Percentiles rank a stretch among this genome's conserved stretches.
Evolutionary conservation across 1,140 invertebrate species (phyloP).

Genomic region (Psilanteris sp.): DNA sequence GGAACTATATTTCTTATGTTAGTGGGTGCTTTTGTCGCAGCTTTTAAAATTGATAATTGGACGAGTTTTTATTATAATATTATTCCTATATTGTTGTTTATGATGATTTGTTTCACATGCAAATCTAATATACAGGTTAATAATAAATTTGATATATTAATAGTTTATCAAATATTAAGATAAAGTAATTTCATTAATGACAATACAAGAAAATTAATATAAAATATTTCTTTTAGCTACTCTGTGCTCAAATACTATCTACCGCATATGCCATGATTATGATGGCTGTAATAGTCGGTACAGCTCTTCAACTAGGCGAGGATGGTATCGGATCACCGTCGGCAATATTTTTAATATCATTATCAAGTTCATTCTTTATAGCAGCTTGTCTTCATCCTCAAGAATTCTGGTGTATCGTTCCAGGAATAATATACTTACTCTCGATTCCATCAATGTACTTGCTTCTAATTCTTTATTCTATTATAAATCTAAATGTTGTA

Average conservation of each 20-base stretch:
- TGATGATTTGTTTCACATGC: slow-evolving; percentile 95
- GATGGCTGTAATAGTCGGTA: slow-evolving; percentile 99
- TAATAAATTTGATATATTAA: no score
- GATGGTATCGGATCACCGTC: slow-evolving; percentile 96
- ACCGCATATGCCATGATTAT: slow-evolving; percentile 98
- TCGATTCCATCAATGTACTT: slow-evolving; percentile 99
- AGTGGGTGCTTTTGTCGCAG: slow-evolving; percentile 92
- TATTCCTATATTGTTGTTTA: slow-evolving; percentile 89
- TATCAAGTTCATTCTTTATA: slow-evolving; percentile 96
- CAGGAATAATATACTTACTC: slow-evolving; percentile 95
- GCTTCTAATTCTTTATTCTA: slow-evolving; percentile 96
- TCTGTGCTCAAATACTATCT: slow-evolving; percentile 96
- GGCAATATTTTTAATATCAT: slow-evolving; percentile 96
- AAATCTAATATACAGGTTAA: slow-evolving; percentile 94
- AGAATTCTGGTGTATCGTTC: slow-evolving; percentile 98
- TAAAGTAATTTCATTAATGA: no score
- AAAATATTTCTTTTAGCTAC: no score
- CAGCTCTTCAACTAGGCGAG: slow-evolving; percentile 96
- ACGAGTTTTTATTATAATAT: slow-evolving; percentile 90
- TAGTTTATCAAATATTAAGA: no score
- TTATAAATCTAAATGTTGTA: slow-evolving; percentile 98
- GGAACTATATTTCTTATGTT: slow-evolving; percentile 96
- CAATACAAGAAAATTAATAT: no score
- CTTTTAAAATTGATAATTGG: slow-evolving; percentile 90
- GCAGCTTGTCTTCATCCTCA: slow-evolving; percentile 98